Base-by-base conservation (phyloP, 1,140 invertebrate species). In the Drosophila neocordata region DNA sequence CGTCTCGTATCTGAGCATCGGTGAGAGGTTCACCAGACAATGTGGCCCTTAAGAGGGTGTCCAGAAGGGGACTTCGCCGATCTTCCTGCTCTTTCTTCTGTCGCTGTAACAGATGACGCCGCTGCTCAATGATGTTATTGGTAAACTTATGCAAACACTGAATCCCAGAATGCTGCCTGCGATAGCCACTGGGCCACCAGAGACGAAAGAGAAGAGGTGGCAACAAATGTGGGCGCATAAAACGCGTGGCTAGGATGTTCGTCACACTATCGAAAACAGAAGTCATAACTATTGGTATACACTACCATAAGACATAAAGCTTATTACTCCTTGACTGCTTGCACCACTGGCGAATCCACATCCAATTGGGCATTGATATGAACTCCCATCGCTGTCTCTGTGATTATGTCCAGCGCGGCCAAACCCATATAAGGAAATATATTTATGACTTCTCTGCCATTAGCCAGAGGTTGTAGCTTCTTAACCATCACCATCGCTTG, bases 361-460 rank as follows among this genome's bases (percentile, higher is more conserved):
- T 96, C 92, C 18, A 91, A 91, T 92, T 97, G 97, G 1, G 95
- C 95, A 90, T 95, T 93, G 2, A 97, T 90, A 57, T 93, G 92
- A 1, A 94, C 93, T 1, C 97, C 97, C 96, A 98, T 97, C 4
- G 97, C 96, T 8, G 96, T 96, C 92, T 98, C 96, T 94, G 89
- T 18, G 44, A 89, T 89, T 7, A 89, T 82, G 60, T 89, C 84
- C 41, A 90, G 44, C 0, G 89, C 69, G 2, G 67, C 61, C n/a
- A 89, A 57, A 4, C 77, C 74, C 35, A 89, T 64, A 31, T 64
- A 61, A 0, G 69, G 67, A 68, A 73, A 73, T n/a, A 89, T 81
- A 56, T 90, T 71, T 9, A 66, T 22, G 0, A 35, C 3, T 1
- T 12, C 3, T 2, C 0, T 22, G 15, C 92, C 93, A 7, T 92